Percentiles rank a stretch among this genome's conserved stretches.
Conservation (phyloP, 2,888 invertebrate genomes). For the Meghimatium bilineatum region DNA sequence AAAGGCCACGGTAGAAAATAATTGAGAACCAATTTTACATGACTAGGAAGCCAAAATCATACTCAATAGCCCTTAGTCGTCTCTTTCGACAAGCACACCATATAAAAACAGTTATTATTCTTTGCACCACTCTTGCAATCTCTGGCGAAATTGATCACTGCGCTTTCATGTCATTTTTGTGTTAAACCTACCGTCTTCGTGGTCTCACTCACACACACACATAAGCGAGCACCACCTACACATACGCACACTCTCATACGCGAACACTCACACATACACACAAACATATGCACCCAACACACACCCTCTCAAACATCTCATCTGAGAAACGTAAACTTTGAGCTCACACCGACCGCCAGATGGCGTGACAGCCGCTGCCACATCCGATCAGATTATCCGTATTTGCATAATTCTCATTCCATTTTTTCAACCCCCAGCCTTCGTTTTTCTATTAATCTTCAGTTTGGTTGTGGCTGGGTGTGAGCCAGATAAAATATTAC, state of each 20-base stretch:
- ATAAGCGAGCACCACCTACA: neutral
- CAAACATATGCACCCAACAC: too few species aligned
- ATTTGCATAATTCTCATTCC: slow-evolving; percentile 34
- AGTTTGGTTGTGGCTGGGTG: neutral
- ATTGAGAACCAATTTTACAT: too few species aligned
- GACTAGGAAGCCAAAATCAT: too few species aligned
- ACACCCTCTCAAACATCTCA: neutral
- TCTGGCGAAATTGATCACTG: too few species aligned
- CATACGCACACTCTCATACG: neutral
- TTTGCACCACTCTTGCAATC: too few species aligned
- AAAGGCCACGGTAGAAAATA: too few species aligned
- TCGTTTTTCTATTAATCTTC: neutral
- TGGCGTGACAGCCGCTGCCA: slow-evolving; percentile 17
- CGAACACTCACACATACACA: too few species aligned
- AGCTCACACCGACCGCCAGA: slow-evolving; percentile 17
- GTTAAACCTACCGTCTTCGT: neutral
- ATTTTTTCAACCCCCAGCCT: neutral
- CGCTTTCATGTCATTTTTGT: neutral
- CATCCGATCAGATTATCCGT: slow-evolving; percentile 22
- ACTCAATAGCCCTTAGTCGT: too few species aligned
- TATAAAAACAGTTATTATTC: too few species aligned
- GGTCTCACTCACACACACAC: neutral
- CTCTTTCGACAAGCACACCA: too few species aligned
- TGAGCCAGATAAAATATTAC: neutral
- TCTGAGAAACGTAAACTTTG: neutral